Conservation (phyloP, 2,888 invertebrate species). For the Sthenelais limicola region DNA sequence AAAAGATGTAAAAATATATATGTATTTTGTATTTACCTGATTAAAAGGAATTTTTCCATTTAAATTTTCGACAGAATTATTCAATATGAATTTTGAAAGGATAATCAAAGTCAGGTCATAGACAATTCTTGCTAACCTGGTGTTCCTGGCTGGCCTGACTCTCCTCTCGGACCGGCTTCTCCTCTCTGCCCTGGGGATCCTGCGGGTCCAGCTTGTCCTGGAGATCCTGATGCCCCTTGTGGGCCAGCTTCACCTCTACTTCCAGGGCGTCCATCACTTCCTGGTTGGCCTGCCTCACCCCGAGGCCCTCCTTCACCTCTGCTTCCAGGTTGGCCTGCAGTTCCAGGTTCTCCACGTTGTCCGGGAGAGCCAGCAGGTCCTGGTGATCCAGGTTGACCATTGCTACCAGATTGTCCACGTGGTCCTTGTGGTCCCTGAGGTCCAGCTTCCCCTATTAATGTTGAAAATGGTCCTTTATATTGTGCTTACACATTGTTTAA, state of each 20-base stretch:
- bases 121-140: slow-evolving; percentile 25
- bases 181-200: slow-evolving; percentile 33
- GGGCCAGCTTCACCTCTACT: not conserved
- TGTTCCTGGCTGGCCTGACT: slow-evolving; percentile 41
- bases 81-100: too few relatives aligned
- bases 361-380: slow-evolving; percentile 44
- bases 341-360: slow-evolving; percentile 79
- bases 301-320: slow-evolving; percentile 38
- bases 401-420: slow-evolving; percentile 35
- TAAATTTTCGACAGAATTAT: too few relatives aligned
- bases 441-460: slow-evolving; percentile 38
- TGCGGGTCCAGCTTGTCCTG: slow-evolving; percentile 43
- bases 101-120: too few relatives aligned
- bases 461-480: too few relatives aligned
- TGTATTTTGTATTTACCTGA: too few relatives aligned
- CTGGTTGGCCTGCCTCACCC: slow-evolving; percentile 40
- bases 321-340: slow-evolving; percentile 66
- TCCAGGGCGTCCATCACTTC: slow-evolving; percentile 40
- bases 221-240: too few relatives aligned
- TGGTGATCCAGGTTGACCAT: slow-evolving; percentile 35
- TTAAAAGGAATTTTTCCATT: too few relatives aligned
- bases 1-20: too few relatives aligned
- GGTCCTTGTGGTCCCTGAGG: slow-evolving; percentile 41
- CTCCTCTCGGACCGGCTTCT: slow-evolving; percentile 21
- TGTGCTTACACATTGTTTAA: too few relatives aligned